Percentiles rank a stretch among this genome's conserved stretches.
These are phyloP conservation scores for Omphaloscelis lunosa DNA, from an alignment of 2,888 invertebrate genomes.

Conservation along the genomic window DNA sequence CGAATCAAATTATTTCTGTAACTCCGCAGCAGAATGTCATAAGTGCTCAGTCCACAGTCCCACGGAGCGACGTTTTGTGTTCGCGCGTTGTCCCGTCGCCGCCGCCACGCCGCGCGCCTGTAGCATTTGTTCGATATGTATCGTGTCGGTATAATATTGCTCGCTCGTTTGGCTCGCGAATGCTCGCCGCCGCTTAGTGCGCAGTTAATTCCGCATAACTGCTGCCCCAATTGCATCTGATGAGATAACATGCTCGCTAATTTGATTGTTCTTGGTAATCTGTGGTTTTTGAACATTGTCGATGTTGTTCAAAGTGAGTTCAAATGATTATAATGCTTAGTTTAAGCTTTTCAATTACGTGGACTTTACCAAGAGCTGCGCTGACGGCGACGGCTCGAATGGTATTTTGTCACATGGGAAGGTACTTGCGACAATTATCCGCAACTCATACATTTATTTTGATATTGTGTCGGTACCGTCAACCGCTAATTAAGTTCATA, in stretches of 20 bases:
- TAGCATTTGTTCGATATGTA: conserved; percentile 72
- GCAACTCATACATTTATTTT: conserved; percentile 34
- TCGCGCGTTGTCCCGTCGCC: conserved; percentile 17
- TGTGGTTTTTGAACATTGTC: conserved; percentile 30
- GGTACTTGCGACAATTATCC: conserved; percentile 18
- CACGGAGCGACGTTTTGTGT: conserved; percentile 35
- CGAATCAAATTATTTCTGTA: conserved; percentile 71
- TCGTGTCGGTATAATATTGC: conserved; percentile 66
- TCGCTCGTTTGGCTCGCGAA: conserved; percentile 53
- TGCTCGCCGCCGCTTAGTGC: conserved; percentile 44
- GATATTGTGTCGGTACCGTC: conserved; percentile 50
- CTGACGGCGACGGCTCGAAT: neutral
- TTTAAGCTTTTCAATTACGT: conserved; percentile 28
- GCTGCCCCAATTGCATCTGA: conserved; percentile 55
- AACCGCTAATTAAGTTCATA: conserved; percentile 78
- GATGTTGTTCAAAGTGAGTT: conserved; percentile 33
- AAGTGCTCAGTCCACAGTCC: conserved; percentile 26
- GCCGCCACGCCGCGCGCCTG: conserved; percentile 39
- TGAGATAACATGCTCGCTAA: conserved; percentile 58
- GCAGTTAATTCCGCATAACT: conserved; percentile 45
- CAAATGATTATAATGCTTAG: conserved; percentile 34
- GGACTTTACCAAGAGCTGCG: conserved; percentile 1
- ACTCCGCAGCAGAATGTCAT: conserved; percentile 51
- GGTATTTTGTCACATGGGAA: neutral
- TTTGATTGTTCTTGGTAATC: conserved; percentile 62